These are phyloP conservation scores for Macaca nemestrina DNA, from an alignment of 2,113 vertebrate genomes.

Conservation along the genomic window DNA sequence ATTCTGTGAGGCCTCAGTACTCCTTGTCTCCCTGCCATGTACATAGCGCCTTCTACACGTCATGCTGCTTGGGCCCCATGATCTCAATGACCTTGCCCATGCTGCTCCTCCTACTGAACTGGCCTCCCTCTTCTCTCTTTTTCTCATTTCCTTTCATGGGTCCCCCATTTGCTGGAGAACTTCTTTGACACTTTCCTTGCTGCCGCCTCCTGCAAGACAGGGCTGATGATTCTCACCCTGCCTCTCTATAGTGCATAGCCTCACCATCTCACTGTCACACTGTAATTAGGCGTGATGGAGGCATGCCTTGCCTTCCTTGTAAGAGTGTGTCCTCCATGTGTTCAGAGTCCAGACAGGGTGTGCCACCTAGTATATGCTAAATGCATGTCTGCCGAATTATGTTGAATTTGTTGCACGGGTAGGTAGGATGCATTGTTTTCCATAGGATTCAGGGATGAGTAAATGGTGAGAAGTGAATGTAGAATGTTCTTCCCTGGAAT, in stretches of 20 bases:
- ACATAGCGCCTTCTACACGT: rapidly evolving
- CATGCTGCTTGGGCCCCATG: not conserved
- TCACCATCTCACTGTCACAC: not conserved
- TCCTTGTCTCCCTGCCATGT: rapidly evolving
- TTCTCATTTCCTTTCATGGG: not conserved
- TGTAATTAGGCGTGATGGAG: not conserved
- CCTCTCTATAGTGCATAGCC: rapidly evolving
- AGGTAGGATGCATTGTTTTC: not conserved
- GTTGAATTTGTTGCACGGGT: not conserved
- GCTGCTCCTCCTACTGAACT: not conserved
- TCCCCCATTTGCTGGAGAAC: not conserved
- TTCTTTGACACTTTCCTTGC: not conserved
- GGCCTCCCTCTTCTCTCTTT: not conserved
- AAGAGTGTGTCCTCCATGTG: not conserved
- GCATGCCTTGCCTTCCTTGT: not conserved
- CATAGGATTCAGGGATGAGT: not conserved
- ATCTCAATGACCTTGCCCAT: not conserved
- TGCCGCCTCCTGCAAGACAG: not conserved
- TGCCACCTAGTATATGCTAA: not conserved
- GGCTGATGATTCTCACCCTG: not conserved
- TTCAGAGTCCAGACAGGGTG: not conserved
- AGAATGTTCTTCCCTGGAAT: not conserved
- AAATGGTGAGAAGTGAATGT: not conserved
- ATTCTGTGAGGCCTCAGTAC: not conserved
- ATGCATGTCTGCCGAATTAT: not conserved